Conservation (phyloP, 2,113 vertebrate genomes). For the Trinectes maculatus region DNA sequence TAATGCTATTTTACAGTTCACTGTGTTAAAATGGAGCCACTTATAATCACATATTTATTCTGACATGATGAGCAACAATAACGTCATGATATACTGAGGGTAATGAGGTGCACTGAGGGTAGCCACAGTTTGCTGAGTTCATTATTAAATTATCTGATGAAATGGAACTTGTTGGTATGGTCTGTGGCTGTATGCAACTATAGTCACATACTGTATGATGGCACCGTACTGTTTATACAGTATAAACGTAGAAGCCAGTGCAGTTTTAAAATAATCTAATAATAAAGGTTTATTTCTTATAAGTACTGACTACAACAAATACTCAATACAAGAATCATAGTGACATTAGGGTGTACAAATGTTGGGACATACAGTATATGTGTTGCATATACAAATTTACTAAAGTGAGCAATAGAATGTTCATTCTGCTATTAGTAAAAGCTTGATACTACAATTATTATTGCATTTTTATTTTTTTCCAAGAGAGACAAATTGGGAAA, state of each 20-base stretch:
- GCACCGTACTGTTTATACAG: neutral
- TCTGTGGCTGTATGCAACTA: neutral
- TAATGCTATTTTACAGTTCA: conserved; percentile 48
- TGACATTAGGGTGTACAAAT: neutral
- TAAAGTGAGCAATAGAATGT: neutral
- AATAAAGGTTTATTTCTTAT: neutral
- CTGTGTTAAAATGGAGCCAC: conserved; percentile 44
- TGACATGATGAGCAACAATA: conserved; percentile 61
- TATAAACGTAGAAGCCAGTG: neutral
- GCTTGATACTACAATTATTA: neutral
- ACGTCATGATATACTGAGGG: conserved; percentile 53
- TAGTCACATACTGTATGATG: neutral
- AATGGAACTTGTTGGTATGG: conserved; percentile 34
- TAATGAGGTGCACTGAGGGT: conserved; percentile 57
- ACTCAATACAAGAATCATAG: neutral
- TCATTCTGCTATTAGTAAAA: neutral
- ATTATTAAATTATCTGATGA: conserved; percentile 61
- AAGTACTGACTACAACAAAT: neutral
- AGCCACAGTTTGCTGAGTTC: conserved; percentile 55
- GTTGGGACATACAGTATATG: neutral
- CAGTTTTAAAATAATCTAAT: neutral
- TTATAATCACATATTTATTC: conserved; percentile 58
- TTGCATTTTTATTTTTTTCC: neutral
- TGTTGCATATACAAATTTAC: neutral
- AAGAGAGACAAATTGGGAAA: neutral